phyloP scores from a whole-genome alignment of 1,140 invertebrate species.

The Temnothorax curvispinosus region DNA sequence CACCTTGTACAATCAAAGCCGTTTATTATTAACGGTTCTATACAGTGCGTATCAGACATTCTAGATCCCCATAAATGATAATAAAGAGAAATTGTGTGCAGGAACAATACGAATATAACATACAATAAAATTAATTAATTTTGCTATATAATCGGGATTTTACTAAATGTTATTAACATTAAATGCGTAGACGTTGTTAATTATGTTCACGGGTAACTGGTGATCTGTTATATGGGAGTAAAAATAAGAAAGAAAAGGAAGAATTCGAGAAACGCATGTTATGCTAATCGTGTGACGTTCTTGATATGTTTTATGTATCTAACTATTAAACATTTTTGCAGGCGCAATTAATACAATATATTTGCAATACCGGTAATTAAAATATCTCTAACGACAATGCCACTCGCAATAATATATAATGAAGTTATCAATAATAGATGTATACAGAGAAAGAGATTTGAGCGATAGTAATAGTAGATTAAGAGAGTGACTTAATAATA shows the following conservation, averaged over 20 bases:
- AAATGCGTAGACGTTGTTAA: conserved; percentile 68
- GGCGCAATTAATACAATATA: conserved; percentile 66
- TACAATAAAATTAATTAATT: conserved; percentile 72
- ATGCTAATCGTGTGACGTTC: conserved; percentile 59
- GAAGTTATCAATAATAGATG: conserved; percentile 41
- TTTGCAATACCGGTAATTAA: conserved; percentile 69
- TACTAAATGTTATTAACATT: conserved; percentile 70
- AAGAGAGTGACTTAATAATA: conserved; percentile 57
- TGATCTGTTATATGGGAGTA: conserved; percentile 63
- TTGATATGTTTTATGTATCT: conserved; percentile 75
- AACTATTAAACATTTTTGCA: conserved; percentile 71
- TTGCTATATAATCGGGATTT: conserved; percentile 63
- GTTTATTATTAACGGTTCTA: conserved; percentile 58
- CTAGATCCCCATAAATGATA: conserved; percentile 55
- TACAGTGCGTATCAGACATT: conserved; percentile 62
- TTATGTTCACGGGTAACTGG: conserved; percentile 66
- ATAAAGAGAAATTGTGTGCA: conserved; percentile 66
- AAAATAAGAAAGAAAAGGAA: conserved; percentile 45
- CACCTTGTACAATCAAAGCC: conserved; percentile 39
- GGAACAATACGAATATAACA: conserved; percentile 68
- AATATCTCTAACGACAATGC: conserved; percentile 68
- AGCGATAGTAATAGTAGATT: conserved; percentile 51
- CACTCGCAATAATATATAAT: conserved; percentile 65
- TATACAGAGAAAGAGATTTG: conserved; percentile 25
- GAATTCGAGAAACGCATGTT: conserved; percentile 59